phyloP scores from a whole-genome alignment of 2,888 invertebrate genomes.

The Eretmocerus hayati region DNA sequence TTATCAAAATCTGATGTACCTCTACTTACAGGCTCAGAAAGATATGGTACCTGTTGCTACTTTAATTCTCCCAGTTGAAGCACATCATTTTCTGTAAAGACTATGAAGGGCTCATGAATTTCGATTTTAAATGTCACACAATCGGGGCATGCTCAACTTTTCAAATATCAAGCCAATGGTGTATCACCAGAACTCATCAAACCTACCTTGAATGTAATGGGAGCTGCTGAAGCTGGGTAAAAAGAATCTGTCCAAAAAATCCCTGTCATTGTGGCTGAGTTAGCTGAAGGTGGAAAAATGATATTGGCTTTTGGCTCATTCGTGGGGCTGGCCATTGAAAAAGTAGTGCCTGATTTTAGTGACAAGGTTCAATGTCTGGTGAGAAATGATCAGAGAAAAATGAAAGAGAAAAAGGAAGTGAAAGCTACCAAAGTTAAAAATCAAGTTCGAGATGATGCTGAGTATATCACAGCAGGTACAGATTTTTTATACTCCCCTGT shows the following conservation, averaged over 20 bases:
- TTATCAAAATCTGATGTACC: constrained; percentile 10
- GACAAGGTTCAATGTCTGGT: constrained; percentile 50
- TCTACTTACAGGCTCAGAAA: constrained; percentile 40
- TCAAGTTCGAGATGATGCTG: constrained; percentile 47
- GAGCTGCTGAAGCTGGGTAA: constrained; percentile 52
- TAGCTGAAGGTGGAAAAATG: constrained; percentile 36
- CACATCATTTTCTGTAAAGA: constrained; percentile 51
- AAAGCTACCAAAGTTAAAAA: constrained; percentile 44
- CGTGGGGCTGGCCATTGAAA: constrained; percentile 35
- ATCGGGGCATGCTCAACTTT: constrained; percentile 73
- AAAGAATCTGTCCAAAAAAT: constrained; percentile 51
- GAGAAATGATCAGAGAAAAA: constrained; percentile 44
- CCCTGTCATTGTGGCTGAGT: constrained; percentile 48
- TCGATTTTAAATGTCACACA: constrained; percentile 57
- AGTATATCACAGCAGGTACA: constrained; percentile 49
- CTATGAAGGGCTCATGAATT: constrained; percentile 49
- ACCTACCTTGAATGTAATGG: constrained; percentile 56
- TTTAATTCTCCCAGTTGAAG: constrained; percentile 65
- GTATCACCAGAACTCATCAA: constrained; percentile 58
- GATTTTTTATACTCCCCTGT: too few relatives aligned
- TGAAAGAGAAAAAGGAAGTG: constrained; percentile 39
- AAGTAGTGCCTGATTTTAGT: constrained; percentile 38
- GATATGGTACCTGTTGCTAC: constrained; percentile 53
- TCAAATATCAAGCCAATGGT: constrained; percentile 71
- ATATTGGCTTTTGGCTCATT: constrained; percentile 37